A percentile compares a stretch with the other conserved stretches of the same genome.
Evolutionary conservation across 2,888 invertebrate species (phyloP).

Genomic region (Trichacis sp.): DNA sequence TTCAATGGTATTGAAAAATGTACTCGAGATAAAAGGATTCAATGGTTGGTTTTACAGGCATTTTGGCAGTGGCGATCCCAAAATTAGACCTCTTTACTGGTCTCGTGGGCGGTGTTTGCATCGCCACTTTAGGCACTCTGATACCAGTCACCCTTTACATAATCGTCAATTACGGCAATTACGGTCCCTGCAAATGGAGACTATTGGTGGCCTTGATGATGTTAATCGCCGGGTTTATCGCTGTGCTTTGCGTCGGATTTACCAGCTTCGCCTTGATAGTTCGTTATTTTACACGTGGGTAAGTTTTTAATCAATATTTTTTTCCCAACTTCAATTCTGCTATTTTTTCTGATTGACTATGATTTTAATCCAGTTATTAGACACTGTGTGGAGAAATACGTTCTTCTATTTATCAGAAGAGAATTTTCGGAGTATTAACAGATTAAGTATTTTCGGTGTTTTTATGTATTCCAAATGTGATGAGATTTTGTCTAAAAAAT

Average conservation of each 20-base stretch:
- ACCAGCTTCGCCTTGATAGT: constrained; percentile 39
- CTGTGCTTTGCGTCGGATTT: constrained; percentile 42
- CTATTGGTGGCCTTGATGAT: constrained; percentile 42
- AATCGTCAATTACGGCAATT: constrained; percentile 46
- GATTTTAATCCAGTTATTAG: too few species aligned
- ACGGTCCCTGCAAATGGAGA: constrained; percentile 49
- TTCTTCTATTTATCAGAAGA: too few species aligned
- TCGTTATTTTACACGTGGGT: constrained; percentile 44
- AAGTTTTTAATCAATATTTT: too few species aligned
- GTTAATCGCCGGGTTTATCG: constrained; percentile 42
- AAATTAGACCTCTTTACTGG: constrained; percentile 50
- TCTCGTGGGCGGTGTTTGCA: constrained; percentile 48
- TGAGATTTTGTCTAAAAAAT: too few species aligned
- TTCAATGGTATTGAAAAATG: neutral
- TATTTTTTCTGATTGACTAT: too few species aligned
- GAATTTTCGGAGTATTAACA: too few species aligned
- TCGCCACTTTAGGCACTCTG: constrained; percentile 49
- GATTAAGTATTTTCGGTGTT: too few species aligned
- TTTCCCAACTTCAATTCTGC: too few species aligned
- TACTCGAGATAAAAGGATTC: neutral
- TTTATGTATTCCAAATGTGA: too few species aligned
- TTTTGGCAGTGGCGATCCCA: constrained; percentile 48
- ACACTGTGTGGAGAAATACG: too few species aligned
- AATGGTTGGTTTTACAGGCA: constrained; percentile 32
- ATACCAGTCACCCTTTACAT: constrained; percentile 50